These are phyloP conservation scores for Rhegmatorhina hoffmannsi DNA, from an alignment of 2,113 vertebrate species.

Conservation along the genomic window DNA sequence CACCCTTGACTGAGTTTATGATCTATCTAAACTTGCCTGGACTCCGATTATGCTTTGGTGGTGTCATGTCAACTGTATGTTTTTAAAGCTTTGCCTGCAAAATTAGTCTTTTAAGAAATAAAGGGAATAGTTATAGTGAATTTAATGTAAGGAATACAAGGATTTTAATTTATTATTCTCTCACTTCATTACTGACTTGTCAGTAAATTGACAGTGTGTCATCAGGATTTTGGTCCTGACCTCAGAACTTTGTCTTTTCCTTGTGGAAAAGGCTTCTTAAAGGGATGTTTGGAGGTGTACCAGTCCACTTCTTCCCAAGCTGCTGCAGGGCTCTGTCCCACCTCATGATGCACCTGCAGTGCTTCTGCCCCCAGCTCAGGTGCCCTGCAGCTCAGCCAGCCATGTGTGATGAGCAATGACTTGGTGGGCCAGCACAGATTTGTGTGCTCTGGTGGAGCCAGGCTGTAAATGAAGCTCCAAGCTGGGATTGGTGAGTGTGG, in stretches of 20 bases:
- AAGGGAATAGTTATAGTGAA: background rate
- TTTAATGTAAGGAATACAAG: background rate
- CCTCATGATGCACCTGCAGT: background rate
- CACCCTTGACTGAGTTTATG: background rate
- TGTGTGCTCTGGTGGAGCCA: background rate
- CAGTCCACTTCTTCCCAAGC: background rate
- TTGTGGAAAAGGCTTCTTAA: background rate
- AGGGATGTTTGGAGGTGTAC: background rate
- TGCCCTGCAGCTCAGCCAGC: background rate
- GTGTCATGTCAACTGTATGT: background rate
- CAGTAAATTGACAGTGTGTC: fast-evolving
- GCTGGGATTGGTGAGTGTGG: background rate
- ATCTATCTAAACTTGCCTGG: background rate
- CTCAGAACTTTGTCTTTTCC: background rate
- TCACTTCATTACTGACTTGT: background rate
- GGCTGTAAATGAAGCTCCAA: background rate
- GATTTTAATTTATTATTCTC: background rate
- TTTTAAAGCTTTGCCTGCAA: background rate
- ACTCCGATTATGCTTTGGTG: background rate
- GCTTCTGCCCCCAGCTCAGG: background rate
- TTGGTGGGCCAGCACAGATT: background rate
- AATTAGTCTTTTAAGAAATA: background rate
- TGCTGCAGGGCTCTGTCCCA: background rate
- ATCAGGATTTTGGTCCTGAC: background rate
- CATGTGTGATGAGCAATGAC: background rate